Evolutionary conservation across 2,888 invertebrate genomes (phyloP).

Genomic region (Tillus elongatus): DNA sequence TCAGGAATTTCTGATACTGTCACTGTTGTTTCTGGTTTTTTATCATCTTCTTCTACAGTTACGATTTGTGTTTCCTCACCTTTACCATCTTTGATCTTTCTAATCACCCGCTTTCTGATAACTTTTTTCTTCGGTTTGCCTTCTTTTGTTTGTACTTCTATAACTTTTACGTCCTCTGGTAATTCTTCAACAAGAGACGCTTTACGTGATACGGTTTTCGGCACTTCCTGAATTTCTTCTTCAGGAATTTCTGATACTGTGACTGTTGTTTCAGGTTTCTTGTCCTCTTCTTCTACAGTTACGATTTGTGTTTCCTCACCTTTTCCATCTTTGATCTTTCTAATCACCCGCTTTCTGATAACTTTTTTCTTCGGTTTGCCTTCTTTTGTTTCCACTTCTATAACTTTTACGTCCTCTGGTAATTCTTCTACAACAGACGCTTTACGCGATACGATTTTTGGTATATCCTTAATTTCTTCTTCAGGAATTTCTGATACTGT

Average conservation of each 20-base stretch:
- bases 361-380: constrained; percentile 35
- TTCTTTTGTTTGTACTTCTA: constrained; percentile 26
- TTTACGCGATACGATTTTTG: constrained; percentile 14
- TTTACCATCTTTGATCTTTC: constrained; percentile 33
- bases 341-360: constrained; percentile 42
- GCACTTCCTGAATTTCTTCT: neutral
- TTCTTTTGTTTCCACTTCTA: constrained; percentile 28
- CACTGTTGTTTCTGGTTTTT: constrained; percentile 39
- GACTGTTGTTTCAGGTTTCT: constrained; percentile 23
- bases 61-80: constrained; percentile 40
- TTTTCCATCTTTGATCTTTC: constrained; percentile 38
- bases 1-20: constrained; percentile 32
- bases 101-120: constrained; percentile 33
- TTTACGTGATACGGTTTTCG: constrained; percentile 8
- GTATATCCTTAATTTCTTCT: constrained; percentile 9
- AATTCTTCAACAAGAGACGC: constrained; percentile 33
- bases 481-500: constrained; percentile 31
- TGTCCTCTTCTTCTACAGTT: constrained; percentile 22
- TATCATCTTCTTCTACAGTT: constrained; percentile 43
- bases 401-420: constrained; percentile 23
- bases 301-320: constrained; percentile 34
- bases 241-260: constrained; percentile 34
- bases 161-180: constrained; percentile 27
- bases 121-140: constrained; percentile 28
- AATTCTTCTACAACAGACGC: constrained; percentile 18